Evolutionary conservation across 2,113 vertebrate species (phyloP).

Genomic region (Acrocephalus kingi): DNA sequence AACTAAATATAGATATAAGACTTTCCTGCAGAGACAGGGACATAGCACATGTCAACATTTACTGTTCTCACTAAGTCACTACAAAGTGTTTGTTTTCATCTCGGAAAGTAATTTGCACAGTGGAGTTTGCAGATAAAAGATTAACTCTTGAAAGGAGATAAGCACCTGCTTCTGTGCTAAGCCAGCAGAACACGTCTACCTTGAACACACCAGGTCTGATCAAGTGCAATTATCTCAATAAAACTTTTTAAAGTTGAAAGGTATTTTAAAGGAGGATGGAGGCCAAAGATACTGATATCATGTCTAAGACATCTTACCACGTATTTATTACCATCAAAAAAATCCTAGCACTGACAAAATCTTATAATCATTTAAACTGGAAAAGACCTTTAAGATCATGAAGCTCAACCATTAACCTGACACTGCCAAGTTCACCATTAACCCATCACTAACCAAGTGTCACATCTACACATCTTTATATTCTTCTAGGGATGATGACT

Average conservation of each 20-base stretch:
- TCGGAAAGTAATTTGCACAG: constrained; percentile 1
- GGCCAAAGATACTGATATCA: neutral
- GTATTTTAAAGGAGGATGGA: neutral
- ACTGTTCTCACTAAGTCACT: constrained; percentile 22
- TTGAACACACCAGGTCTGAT: neutral
- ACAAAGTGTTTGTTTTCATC: neutral
- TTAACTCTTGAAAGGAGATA: neutral
- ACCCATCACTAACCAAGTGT: neutral
- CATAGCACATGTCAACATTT: neutral
- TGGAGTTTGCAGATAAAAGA: neutral
- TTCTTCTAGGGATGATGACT: neutral
- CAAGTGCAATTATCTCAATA: neutral
- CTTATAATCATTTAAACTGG: neutral
- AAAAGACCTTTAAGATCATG: neutral
- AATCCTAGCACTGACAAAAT: neutral
- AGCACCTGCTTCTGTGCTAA: neutral
- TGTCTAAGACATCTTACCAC: neutral
- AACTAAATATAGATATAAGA: neutral
- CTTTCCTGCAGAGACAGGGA: neutral
- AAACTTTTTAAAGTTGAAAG: neutral
- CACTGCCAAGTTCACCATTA: neutral
- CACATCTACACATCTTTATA: neutral
- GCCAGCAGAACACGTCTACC: neutral
- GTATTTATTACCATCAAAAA: neutral
- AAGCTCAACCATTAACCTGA: neutral